A percentile compares a stretch with the other conserved stretches of the same genome.
Evolutionary conservation across 2,888 invertebrate species (phyloP).

Genomic region (Trisateles emortualis): DNA sequence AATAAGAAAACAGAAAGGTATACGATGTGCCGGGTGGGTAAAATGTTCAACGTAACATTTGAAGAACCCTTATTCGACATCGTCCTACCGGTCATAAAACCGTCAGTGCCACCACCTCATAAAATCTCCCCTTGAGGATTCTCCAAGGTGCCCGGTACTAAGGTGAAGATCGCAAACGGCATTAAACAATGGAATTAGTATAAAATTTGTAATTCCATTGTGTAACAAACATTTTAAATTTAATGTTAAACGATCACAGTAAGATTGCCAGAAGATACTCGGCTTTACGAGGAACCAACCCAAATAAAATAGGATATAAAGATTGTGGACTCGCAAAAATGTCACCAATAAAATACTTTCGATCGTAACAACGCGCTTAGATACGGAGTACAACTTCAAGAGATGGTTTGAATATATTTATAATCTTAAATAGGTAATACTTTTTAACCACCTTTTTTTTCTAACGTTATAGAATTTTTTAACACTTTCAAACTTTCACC

Average conservation of each 20-base stretch:
- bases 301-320: slow-evolving; percentile 57
- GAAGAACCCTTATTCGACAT: slow-evolving; percentile 64
- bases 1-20: slow-evolving; percentile 52
- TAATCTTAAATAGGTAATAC: too few species aligned
- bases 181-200: slow-evolving; percentile 23
- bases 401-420: slow-evolving; percentile 3
- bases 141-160: slow-evolving; percentile 54
- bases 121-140: slow-evolving; percentile 69
- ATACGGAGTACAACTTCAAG: slow-evolving; percentile 37
- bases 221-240: slow-evolving; percentile 33
- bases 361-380: slow-evolving; percentile 26
- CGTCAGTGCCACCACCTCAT: slow-evolving; percentile 71
- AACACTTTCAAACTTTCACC: too few species aligned
- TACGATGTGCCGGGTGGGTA: slow-evolving; percentile 57
- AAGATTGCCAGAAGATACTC: slow-evolving; percentile 38
- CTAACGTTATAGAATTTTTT: too few species aligned
- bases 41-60: slow-evolving; percentile 65
- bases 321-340: slow-evolving; percentile 51
- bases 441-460: too few species aligned
- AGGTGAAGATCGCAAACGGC: slow-evolving; percentile 57
- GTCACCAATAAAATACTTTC: slow-evolving; percentile 35
- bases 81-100: slow-evolving; percentile 73
- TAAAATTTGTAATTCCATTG: slow-evolving; percentile 36
- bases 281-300: slow-evolving; percentile 49
- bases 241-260: slow-evolving; percentile 41